A percentile compares a stretch with the other conserved stretches of the same genome.
phyloP scores from a whole-genome alignment of 92 coral and sea anemone species.

The Pocillopora meandrina region DNA sequence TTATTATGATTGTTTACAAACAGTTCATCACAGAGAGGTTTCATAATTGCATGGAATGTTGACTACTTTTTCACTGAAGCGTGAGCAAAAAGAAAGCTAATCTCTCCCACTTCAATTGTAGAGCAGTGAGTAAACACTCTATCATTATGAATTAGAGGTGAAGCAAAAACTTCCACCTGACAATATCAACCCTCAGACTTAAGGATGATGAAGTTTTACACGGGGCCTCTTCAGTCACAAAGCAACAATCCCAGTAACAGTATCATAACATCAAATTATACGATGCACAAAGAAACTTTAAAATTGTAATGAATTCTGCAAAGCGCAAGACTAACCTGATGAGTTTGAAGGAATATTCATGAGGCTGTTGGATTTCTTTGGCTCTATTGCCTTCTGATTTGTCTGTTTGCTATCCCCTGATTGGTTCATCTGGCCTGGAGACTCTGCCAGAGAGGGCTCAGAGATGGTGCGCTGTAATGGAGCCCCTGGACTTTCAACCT shows the following conservation, averaged over 20 bases:
- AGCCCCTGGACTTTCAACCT: conserved; percentile 56
- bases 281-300: neutral
- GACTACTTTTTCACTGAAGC: no score
- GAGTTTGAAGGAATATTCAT: conserved; percentile 25
- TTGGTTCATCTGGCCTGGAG: conserved; percentile 43
- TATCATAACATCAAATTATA: neutral
- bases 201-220: no score
- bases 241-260: no score
- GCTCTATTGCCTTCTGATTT: conserved; percentile 28
- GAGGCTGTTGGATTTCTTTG: conserved; percentile 59
- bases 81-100: no score
- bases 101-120: no score
- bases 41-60: no score
- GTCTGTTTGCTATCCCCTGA: conserved; percentile 12
- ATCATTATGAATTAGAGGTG: no score
- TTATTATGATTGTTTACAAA: neutral
- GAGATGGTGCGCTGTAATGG: conserved; percentile 73
- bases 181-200: no score
- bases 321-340: neutral
- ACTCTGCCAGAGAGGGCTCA: conserved; percentile 70
- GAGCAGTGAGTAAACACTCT: no score
- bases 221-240: no score
- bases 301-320: neutral
- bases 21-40: no score
- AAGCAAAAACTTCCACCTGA: no score